A percentile compares a stretch with the other conserved stretches of the same genome.
phyloP scores from a whole-genome alignment of 1,140 invertebrate species.

The Lethrus apterus region DNA sequence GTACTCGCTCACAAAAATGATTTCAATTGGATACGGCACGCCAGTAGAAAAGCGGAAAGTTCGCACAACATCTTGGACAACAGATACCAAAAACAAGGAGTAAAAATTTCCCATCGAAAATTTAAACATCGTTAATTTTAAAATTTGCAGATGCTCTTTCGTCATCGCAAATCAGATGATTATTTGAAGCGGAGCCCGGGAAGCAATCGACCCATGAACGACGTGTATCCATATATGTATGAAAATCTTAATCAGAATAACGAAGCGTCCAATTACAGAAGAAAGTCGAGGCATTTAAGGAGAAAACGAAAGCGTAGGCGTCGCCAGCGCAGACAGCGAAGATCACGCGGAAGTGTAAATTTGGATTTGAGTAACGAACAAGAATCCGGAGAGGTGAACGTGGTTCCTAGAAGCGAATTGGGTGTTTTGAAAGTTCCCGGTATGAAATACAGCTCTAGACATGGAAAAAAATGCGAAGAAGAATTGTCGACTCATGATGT shows the following conservation, averaged over 20 bases:
- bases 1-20: conserved; percentile 28
- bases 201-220: conserved; percentile 3
- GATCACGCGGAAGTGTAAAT: conserved; percentile 7
- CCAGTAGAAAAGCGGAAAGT: conserved; percentile 12
- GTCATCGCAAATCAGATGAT: not conserved
- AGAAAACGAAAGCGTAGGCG: conserved; percentile 2
- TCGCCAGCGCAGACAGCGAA: not conserved
- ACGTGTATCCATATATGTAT: conserved; percentile 5
- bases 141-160: not conserved
- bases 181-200: not conserved
- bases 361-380: conserved; percentile 2
- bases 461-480: not conserved
- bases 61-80: no score
- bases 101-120: not conserved
- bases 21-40: conserved; percentile 24
- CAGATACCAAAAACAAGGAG: no score
- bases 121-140: not conserved
- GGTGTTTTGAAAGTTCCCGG: conserved; percentile 3
- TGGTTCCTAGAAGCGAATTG: conserved; percentile 1
- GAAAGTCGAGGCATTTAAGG: not conserved
- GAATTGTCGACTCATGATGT: not conserved
- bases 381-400: conserved; percentile 1
- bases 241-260: not conserved
- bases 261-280: not conserved
- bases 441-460: not conserved